Conservation (phyloP, 2,888 invertebrate genomes). For the Pandemis cinnamomeana region DNA sequence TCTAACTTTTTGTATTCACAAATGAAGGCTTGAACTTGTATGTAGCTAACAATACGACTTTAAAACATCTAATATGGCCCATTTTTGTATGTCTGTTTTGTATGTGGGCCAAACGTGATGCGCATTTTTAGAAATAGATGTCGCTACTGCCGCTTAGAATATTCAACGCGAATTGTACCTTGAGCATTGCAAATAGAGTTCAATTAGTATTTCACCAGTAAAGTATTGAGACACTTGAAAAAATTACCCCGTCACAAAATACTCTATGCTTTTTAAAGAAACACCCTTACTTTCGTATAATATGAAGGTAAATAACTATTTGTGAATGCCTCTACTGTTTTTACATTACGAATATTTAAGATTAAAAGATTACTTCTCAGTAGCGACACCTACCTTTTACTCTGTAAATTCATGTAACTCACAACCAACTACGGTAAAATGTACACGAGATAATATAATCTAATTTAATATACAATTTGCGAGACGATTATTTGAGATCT, state of each 20-base stretch:
- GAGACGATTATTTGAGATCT: constrained; percentile 75
- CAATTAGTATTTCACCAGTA: no score
- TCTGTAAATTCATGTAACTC: constrained; percentile 56
- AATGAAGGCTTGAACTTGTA: constrained; percentile 36
- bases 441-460: constrained; percentile 40
- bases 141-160: not conserved
- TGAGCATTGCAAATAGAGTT: no score
- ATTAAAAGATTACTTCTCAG: not conserved
- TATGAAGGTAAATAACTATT: no score
- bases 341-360: not conserved
- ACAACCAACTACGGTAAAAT: constrained; percentile 61
- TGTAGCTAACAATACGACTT: not conserved
- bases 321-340: no score
- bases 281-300: no score
- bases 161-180: no score
- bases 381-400: constrained; percentile 4
- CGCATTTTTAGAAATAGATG: not conserved
- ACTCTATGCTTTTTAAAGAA: no score
- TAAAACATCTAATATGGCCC: not conserved
- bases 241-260: no score
- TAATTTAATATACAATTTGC: constrained; percentile 61
- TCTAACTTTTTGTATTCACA: constrained; percentile 62
- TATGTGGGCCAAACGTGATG: not conserved
- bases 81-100: not conserved
- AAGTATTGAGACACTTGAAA: no score